Evolutionary conservation across 2,888 invertebrate genomes (phyloP).

Genomic region (Melinaea marsaeus): DNA sequence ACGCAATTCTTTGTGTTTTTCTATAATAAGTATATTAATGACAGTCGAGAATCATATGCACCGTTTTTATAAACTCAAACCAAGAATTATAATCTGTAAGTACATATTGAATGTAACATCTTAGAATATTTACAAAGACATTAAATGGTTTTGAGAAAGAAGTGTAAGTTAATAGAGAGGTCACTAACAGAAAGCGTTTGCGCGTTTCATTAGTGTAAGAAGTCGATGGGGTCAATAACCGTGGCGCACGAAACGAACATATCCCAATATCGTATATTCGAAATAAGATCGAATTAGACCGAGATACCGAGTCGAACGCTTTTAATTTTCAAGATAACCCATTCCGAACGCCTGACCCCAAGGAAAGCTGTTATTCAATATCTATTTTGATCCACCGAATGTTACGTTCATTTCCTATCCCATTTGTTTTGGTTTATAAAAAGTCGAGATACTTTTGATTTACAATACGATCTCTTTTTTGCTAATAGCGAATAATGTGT

Average conservation of each 20-base stretch:
- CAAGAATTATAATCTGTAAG: neutral
- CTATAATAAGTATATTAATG: too few relatives aligned
- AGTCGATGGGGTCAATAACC: slow-evolving; percentile 62
- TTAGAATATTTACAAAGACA: slow-evolving; percentile 7
- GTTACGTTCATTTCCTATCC: slow-evolving; percentile 33
- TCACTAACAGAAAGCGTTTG: slow-evolving; percentile 55
- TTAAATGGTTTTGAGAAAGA: slow-evolving; percentile 14
- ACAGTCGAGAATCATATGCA: too few relatives aligned
- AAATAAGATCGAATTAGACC: slow-evolving; percentile 65
- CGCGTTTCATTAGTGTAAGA: slow-evolving; percentile 65
- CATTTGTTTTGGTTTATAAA: slow-evolving; percentile 37
- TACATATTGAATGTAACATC: neutral
- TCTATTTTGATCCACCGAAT: slow-evolving; percentile 39
- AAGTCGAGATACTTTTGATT: slow-evolving; percentile 37
- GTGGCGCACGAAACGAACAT: slow-evolving; percentile 45
- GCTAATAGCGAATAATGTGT: slow-evolving; percentile 63
- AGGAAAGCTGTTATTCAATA: slow-evolving; percentile 48
- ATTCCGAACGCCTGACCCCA: slow-evolving; percentile 60
- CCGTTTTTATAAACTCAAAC: too few relatives aligned
- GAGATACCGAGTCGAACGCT: slow-evolving; percentile 59
- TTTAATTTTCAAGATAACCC: slow-evolving; percentile 70
- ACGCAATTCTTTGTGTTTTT: slow-evolving; percentile 24
- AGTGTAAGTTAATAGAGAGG: slow-evolving; percentile 29
- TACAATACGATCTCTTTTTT: slow-evolving; percentile 50
- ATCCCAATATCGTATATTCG: slow-evolving; percentile 54